Conservation (phyloP, 2,113 vertebrate species). For the Heliornis fulica region DNA sequence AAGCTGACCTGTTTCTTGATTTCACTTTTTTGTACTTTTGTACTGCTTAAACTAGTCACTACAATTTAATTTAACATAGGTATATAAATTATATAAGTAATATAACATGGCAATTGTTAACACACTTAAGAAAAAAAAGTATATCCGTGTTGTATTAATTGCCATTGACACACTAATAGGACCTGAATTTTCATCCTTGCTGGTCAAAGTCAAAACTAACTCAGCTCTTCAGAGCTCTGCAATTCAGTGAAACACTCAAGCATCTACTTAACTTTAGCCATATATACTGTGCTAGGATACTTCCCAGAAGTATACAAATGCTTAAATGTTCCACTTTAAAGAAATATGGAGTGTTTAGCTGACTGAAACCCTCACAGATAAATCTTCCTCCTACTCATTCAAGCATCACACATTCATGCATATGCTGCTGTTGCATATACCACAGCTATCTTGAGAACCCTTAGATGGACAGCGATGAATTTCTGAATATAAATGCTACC, state of each 20-base stretch:
- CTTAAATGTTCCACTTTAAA: background rate
- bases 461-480: background rate
- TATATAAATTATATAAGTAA: too few relatives aligned
- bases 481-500: background rate
- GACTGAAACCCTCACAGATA: background rate
- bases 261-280: background rate
- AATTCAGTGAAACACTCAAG: background rate
- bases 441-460: background rate
- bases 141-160: background rate
- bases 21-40: background rate
- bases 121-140: background rate
- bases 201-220: background rate
- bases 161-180: background rate
- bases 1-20: background rate
- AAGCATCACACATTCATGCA: background rate
- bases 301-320: background rate
- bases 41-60: background rate
- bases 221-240: background rate
- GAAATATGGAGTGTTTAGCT: background rate
- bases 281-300: background rate
- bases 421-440: background rate
- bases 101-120: background rate
- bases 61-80: too few relatives aligned
- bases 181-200: background rate
- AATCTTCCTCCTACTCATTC: background rate